phyloP scores from a whole-genome alignment of 2,888 invertebrate genomes.

The Eubasilissa splendida region DNA sequence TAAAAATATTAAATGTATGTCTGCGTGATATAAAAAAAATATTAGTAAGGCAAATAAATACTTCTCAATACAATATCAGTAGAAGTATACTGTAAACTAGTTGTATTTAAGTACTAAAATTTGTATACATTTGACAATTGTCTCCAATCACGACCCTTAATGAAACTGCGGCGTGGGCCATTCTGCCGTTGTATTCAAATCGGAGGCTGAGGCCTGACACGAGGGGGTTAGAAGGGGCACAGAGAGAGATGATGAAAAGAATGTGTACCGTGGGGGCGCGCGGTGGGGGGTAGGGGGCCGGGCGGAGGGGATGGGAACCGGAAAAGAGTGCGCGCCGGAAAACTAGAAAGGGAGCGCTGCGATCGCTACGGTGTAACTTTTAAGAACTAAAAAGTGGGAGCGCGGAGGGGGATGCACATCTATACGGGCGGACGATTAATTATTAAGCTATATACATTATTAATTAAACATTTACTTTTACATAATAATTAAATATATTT shows the following conservation, averaged over 20 bases:
- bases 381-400: constrained; percentile 53
- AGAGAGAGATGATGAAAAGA: constrained; percentile 57
- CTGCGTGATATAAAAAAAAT: no score
- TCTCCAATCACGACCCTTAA: constrained; percentile 38
- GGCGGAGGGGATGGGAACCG: constrained; percentile 53
- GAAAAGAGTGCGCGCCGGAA: constrained; percentile 62
- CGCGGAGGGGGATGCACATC: constrained; percentile 36
- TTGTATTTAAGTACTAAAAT: no score
- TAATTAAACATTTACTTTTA: no score
- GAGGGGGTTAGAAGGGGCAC: constrained; percentile 32
- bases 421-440: not conserved
- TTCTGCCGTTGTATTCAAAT: constrained; percentile 30
- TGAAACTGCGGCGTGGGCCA: constrained; percentile 53
- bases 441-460: constrained; percentile 3
- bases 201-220: constrained; percentile 27
- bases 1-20: no score
- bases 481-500: not conserved
- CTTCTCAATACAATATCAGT: no score
- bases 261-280: constrained; percentile 50
- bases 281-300: constrained; percentile 42
- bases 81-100: no score
- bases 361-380: constrained; percentile 57
- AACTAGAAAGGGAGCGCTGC: constrained; percentile 56
- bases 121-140: no score
- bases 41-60: no score